Base-by-base conservation (phyloP, 2,113 vertebrate genomes). In the Cryptotis parvus region DNA sequence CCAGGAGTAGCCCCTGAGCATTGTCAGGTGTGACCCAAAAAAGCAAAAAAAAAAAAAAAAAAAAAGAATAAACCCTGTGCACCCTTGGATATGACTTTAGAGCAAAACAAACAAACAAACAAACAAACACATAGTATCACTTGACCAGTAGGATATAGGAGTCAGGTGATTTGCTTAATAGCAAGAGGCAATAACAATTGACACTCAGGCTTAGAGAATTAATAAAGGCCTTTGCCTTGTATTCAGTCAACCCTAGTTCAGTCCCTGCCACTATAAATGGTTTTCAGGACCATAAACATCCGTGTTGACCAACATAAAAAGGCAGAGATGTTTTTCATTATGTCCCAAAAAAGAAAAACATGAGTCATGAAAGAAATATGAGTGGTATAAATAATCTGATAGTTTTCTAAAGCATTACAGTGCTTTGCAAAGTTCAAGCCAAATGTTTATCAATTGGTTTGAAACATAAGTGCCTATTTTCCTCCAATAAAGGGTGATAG, bases 281-380 rank as follows among this genome's bases (percentile, higher is more conserved):
- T 33, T 87, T 87, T 58, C 89, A 89, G 79, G 3, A 81, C 29
- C 55, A 92, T 63, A 87, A 89, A 95, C 85, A 82, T 80, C 69
- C 43, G 39, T 37, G 11, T 84, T 39, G 88, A 89, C 43, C 87
- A 35, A 83, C 22, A 86, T 7, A 3, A 58, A 27, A 79, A 49
- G 8, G 5, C 7, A 74, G 12, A 69, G 24, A 68, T 4, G 7
- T 65, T 77, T 45, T 73, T 76, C 68, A 68, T 83, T 76, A 33
- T 49, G n/a, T 92, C 24, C 49, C 15, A 45, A 78, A 58, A 24
- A 91, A 93, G 76, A 87, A 77, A 37, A 77, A 81, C 58, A 37
- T 68, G 9, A 66, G 18, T 45, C 72, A 10, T 78, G 29, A 22
- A 84, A 91, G 70, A 16, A 80, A 6, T 88, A 85, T 15, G 14